phyloP scores from a whole-genome alignment of 2,113 vertebrate genomes.

The Lutjanus erythropterus region DNA sequence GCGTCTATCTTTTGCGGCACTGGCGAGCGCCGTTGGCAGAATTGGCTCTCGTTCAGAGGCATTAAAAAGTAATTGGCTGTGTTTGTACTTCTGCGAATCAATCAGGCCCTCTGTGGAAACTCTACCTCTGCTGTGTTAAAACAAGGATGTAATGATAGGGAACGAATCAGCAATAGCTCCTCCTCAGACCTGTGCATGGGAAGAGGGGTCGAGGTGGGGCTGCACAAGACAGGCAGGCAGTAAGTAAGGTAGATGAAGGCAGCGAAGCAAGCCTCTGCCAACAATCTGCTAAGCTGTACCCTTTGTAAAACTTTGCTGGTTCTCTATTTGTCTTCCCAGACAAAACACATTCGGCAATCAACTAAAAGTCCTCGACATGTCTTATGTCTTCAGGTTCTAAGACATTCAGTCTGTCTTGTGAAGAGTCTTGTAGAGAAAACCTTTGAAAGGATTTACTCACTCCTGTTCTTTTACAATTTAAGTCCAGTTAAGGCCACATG shows the following conservation, averaged over 20 bases:
- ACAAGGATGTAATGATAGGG: slow-evolving; percentile 54
- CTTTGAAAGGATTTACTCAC: neutral
- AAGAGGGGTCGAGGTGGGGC: neutral
- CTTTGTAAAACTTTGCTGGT: slow-evolving; percentile 5
- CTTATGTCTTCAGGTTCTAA: neutral
- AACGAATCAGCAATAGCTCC: slow-evolving; percentile 44
- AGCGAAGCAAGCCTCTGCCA: neutral
- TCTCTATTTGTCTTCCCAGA: neutral
- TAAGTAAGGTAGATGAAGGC: slow-evolving; percentile 19
- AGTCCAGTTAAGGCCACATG: neutral
- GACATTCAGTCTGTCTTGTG: neutral
- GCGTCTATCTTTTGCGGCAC: slow-evolving; percentile 18
- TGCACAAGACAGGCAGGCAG: neutral
- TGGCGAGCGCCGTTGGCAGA: slow-evolving; percentile 26
- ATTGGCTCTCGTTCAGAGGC: slow-evolving; percentile 69
- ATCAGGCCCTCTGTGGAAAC: slow-evolving; percentile 62
- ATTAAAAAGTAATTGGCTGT: slow-evolving; percentile 75
- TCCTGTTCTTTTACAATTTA: neutral
- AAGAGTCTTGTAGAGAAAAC: neutral
- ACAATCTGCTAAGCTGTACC: neutral
- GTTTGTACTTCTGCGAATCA: slow-evolving; percentile 71
- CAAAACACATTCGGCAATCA: slow-evolving; percentile 5
- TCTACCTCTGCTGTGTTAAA: slow-evolving; percentile 37
- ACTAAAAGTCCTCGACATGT: too few species aligned
- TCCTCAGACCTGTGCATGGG: slow-evolving; percentile 12